Evolutionary conservation across 2,888 invertebrate species (phyloP), one percentile per base, ranked within the genome.

Genomic region (Limnephilus rhombicus): DNA sequence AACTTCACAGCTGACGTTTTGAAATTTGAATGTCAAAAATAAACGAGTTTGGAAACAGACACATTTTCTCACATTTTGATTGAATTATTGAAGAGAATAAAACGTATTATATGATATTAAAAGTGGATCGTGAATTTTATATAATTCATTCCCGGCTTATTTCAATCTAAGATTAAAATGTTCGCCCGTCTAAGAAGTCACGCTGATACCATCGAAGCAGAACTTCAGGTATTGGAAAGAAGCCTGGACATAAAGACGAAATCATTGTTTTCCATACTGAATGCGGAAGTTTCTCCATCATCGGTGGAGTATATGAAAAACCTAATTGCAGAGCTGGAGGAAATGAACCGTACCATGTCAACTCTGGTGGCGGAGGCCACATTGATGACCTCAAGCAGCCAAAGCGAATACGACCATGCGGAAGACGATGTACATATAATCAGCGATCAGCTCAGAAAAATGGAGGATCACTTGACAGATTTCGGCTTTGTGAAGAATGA

Each of bases 161-260:
- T 68, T 68, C 68, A 68, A 24, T 31, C 82, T 82, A 34, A 82
- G 82, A 34, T 86, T n/a, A 87, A 31, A 83, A 91, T 91, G 91
- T 91, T 91, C 31, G 91, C 91, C 13, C 86, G 89, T 37, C 85
- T 91, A 29, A 89, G 41, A 89, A 91, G 29, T 89, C 91, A 91
- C 68, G 91, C 91, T 12, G 91, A 91, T 15, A 24, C 68, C 15
- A 89, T 91, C 85, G 91, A 91, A n/a, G 82, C 68, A 11, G 91
- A 89, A 83, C 83, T 91, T 68, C 89, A 85, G 31, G 41, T 37
- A 68, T 89, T 91, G 37, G 91, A 91, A 49, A 82, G 53, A 45
- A 91, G 34, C 31, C 81, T 91, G 68, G 91, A 91, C 24, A 83
- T 85, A 24, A 91, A 91, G 80, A 91, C 82, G n/a, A 91, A 89